These are phyloP conservation scores for Pachycephala philippinensis DNA, from an alignment of 2,113 vertebrate species.

Conservation along the genomic window DNA sequence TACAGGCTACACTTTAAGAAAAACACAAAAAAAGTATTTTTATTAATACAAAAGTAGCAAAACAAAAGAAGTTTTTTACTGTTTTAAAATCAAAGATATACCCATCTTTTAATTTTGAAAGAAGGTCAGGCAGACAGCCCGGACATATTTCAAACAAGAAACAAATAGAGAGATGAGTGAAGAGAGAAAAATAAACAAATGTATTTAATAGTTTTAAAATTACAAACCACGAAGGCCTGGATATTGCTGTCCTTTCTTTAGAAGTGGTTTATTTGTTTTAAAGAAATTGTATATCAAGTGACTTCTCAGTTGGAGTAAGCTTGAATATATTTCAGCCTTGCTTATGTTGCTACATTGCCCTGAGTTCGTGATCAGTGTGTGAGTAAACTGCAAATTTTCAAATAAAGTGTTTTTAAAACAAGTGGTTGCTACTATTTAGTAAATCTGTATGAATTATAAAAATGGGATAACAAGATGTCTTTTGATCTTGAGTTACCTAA, in stretches of 20 bases:
- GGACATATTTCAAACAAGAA: background rate
- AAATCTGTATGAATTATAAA: background rate
- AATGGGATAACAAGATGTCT: background rate
- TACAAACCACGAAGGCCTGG: background rate
- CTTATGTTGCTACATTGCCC: background rate
- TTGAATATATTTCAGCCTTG: background rate
- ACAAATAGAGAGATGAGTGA: background rate
- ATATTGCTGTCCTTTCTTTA: background rate
- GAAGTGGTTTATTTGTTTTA: background rate
- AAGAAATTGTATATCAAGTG: background rate
- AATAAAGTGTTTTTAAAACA: background rate
- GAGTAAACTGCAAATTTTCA: background rate
- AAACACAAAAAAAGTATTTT: slow-evolving; percentile 13
- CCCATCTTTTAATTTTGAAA: background rate
- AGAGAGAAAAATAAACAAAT: background rate
- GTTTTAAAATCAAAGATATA: background rate
- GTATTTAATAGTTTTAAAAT: background rate
- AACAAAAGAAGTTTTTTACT: background rate
- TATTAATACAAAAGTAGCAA: slow-evolving; percentile 8
- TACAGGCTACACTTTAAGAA: background rate
- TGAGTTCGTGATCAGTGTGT: background rate
- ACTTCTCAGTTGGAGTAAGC: background rate
- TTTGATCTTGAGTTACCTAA: background rate
- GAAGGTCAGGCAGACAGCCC: background rate
- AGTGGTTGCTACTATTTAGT: background rate